Evolutionary conservation across 2,797 vertebrate species (phyloP).

Genomic region (Pitangus sulphuratus): DNA sequence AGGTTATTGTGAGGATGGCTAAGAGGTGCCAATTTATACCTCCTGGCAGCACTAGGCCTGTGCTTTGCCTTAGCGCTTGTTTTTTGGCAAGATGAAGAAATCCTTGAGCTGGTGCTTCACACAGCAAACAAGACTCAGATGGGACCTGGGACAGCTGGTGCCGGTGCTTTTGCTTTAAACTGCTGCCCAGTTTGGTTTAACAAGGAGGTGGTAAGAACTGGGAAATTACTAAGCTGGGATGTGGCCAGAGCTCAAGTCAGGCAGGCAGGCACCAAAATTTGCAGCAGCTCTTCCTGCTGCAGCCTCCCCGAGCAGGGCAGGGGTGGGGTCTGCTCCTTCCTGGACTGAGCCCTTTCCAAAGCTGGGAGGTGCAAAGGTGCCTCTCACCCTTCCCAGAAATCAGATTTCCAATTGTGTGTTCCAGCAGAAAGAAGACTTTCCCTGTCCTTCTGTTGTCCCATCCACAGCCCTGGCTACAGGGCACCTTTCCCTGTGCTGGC

Average conservation of each 20-base stretch:
- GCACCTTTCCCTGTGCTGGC: not conserved
- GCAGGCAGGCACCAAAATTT: not conserved
- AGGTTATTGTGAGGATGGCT: constrained; percentile 35
- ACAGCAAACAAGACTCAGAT: not conserved
- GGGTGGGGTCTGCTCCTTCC: not conserved
- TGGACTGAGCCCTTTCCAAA: not conserved
- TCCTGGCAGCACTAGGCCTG: not conserved
- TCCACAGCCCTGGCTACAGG: accelerated
- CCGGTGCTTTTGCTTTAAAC: not conserved
- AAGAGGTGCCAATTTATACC: constrained; percentile 40
- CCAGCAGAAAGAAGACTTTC: not conserved
- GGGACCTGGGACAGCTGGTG: not conserved
- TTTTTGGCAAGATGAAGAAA: not conserved
- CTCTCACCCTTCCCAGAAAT: not conserved
- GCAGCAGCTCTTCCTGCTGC: not conserved
- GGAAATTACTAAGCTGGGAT: not conserved
- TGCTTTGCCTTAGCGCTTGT: not conserved
- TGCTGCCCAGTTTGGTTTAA: not conserved
- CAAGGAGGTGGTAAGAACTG: not conserved
- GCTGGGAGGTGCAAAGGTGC: not conserved
- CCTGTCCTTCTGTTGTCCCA: accelerated
- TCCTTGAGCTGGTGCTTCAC: not conserved
- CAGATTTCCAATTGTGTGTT: no score
- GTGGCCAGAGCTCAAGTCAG: not conserved
- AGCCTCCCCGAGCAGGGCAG: accelerated